Conservation (phyloP, 2,888 invertebrate species). For the Limenitis camilla region DNA sequence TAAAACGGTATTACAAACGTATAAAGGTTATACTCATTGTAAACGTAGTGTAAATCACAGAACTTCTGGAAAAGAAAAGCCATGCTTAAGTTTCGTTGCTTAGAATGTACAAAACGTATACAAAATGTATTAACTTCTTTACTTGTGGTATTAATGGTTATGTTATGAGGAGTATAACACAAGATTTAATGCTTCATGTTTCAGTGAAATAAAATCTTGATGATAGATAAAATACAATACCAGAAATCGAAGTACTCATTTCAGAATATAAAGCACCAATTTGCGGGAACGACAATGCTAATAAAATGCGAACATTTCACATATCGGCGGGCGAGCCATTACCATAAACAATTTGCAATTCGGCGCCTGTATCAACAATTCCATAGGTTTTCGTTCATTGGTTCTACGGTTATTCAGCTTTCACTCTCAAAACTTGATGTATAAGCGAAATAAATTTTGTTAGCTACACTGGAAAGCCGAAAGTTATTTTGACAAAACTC, state of each 20-base stretch:
- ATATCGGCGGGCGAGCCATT: constrained; percentile 44
- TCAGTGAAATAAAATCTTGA: not conserved
- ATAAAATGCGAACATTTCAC: constrained; percentile 54
- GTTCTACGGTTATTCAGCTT: constrained; percentile 10
- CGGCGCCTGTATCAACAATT: constrained; percentile 47
- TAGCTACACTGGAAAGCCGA: not conserved
- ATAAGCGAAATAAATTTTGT: not conserved
- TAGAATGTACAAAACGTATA: too few species aligned
- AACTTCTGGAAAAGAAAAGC: too few species aligned
- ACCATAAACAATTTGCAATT: constrained; percentile 60
- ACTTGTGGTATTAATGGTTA: too few species aligned
- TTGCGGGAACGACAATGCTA: constrained; percentile 30
- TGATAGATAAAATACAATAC: not conserved
- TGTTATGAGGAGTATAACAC: too few species aligned
- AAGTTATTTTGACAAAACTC: not conserved
- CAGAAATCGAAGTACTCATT: constrained; percentile 11
- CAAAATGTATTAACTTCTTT: too few species aligned
- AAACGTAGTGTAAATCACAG: too few species aligned
- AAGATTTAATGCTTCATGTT: too few species aligned
- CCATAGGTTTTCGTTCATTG: constrained; percentile 42
- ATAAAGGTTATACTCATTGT: too few species aligned
- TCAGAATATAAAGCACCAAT: constrained; percentile 32
- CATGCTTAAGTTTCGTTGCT: too few species aligned
- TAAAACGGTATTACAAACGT: too few species aligned
- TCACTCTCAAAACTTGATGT: constrained; percentile 6